phyloP scores from a whole-genome alignment of 2,113 vertebrate genomes.

The Raja brachyura region DNA sequence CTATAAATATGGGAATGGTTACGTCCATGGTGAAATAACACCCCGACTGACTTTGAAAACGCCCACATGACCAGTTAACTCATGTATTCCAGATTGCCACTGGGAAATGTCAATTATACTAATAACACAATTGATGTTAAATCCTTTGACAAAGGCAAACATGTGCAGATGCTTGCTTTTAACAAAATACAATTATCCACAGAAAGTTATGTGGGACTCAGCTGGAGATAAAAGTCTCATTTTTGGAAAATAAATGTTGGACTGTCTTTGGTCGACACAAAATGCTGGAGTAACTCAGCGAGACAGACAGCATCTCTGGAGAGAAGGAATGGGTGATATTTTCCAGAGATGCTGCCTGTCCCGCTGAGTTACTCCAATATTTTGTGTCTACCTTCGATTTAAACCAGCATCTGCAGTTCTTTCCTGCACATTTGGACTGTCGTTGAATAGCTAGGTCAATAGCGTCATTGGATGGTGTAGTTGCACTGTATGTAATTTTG shows the following conservation, averaged over 20 bases:
- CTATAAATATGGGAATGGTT: constrained; percentile 30
- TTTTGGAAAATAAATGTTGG: not conserved
- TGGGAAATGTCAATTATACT: constrained; percentile 16
- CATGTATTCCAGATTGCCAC: constrained; percentile 35
- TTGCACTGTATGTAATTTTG: not conserved
- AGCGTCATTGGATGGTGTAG: not conserved
- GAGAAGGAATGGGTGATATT: no score
- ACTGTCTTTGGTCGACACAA: not conserved
- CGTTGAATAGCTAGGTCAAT: no score
- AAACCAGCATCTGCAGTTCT: no score
- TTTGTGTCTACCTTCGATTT: no score
- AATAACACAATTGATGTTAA: constrained; percentile 26
- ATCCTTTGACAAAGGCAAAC: constrained; percentile 1
- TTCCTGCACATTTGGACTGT: not conserved
- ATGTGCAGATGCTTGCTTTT: not conserved
- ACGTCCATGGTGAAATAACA: constrained; percentile 14
- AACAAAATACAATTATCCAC: not conserved
- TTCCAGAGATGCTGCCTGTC: no score
- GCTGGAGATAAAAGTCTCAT: not conserved
- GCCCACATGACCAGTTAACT: constrained; percentile 25
- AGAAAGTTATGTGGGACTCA: not conserved
- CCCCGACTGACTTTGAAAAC: constrained; percentile 25
- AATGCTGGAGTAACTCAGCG: no score
- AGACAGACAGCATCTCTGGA: no score
- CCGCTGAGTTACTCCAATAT: no score